These are phyloP conservation scores for Cecropterus lyciades DNA, from an alignment of 1,140 invertebrate species.

Conservation along the genomic window DNA sequence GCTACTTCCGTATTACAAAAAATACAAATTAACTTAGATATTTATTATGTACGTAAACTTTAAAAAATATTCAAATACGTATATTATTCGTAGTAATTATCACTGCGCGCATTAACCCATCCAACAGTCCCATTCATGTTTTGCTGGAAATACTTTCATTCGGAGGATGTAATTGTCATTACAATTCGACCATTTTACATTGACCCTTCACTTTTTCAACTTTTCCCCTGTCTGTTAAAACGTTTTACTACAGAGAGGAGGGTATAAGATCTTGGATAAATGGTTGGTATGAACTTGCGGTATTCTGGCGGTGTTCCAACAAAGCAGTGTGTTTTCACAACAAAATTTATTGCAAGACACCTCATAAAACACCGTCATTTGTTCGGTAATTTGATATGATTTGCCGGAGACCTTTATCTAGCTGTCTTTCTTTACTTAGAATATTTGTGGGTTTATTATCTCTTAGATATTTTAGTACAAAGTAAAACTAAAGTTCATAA, in stretches of 20 bases:
- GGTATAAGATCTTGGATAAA: slow-evolving; percentile 24
- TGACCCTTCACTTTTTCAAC: slow-evolving; percentile 3
- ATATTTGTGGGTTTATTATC: slow-evolving; percentile 12
- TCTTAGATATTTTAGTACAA: slow-evolving; percentile 1
- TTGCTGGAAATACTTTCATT: slow-evolving; percentile 32
- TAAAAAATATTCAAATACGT: background rate
- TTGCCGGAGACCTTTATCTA: slow-evolving; percentile 33
- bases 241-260: background rate
- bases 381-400: slow-evolving; percentile 47
- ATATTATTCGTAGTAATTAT: slow-evolving; percentile 15
- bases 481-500: too few relatives aligned
- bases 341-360: slow-evolving; percentile 55
- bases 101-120: slow-evolving; percentile 12
- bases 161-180: slow-evolving; percentile 34
- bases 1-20: too few relatives aligned
- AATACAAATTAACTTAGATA: too few relatives aligned
- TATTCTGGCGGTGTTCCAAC: slow-evolving; percentile 50
- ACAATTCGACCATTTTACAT: slow-evolving; percentile 4
- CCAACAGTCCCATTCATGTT: slow-evolving; percentile 27
- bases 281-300: slow-evolving; percentile 41
- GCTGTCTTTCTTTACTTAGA: slow-evolving; percentile 11
- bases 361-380: slow-evolving; percentile 56
- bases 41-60: background rate
- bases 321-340: slow-evolving; percentile 56
- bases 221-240: background rate